These are phyloP conservation scores for Urocitellus parryii DNA, from an alignment of 2,113 vertebrate genomes.

Conservation along the genomic window DNA sequence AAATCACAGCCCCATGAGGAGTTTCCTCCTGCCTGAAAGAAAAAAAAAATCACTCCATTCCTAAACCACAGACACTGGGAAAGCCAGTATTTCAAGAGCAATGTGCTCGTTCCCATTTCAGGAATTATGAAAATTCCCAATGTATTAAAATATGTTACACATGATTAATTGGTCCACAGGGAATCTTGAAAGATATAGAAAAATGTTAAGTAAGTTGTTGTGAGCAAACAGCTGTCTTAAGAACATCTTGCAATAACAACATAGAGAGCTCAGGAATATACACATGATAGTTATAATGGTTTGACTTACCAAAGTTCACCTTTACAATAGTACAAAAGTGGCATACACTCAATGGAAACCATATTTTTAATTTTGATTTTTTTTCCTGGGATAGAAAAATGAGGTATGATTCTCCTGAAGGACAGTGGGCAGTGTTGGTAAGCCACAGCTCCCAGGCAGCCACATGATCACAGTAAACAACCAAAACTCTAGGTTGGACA, in stretches of 20 bases:
- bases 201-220: neutral
- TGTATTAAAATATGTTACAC: neutral
- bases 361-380: neutral
- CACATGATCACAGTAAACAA: neutral
- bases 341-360: too few relatives aligned
- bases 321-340: neutral
- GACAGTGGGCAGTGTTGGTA: neutral
- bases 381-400: neutral
- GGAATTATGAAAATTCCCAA: neutral
- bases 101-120: neutral
- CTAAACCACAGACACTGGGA: neutral
- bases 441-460: neutral
- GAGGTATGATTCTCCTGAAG: neutral
- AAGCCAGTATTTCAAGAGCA: slow-evolving; percentile 10
- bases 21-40: neutral
- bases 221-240: neutral
- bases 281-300: neutral
- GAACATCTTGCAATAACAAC: neutral
- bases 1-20: neutral
- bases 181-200: slow-evolving; percentile 18
- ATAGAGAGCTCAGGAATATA: neutral
- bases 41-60: neutral
- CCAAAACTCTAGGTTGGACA: neutral
- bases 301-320: neutral
- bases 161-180: neutral